Conservation (phyloP, 2,113 vertebrate species). For the Dasypus novemcinctus region DNA sequence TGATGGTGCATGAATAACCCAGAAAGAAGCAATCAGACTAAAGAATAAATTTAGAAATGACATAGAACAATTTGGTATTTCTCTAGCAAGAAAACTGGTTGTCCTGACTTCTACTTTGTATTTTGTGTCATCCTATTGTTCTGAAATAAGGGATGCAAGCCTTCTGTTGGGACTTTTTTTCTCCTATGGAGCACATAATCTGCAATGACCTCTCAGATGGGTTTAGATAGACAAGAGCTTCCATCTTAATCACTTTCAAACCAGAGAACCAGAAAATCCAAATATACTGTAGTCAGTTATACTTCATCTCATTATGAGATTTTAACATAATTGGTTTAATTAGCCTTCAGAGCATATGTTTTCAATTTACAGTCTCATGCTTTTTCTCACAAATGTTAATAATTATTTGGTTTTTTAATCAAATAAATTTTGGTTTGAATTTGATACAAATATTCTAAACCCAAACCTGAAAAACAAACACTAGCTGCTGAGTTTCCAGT, state of each 20-base stretch:
- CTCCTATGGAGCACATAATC: background rate
- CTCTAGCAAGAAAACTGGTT: background rate
- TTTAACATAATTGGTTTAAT: slow-evolving; percentile 18
- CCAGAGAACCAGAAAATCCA: background rate
- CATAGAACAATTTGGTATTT: background rate
- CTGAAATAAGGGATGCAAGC: background rate
- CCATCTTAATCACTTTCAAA: background rate
- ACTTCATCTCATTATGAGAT: background rate
- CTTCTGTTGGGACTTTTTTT: background rate
- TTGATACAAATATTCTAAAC: slow-evolving; percentile 16
- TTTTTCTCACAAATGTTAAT: background rate
- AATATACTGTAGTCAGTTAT: background rate
- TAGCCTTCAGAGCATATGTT: background rate
- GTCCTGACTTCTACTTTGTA: background rate
- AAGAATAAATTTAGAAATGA: slow-evolving; percentile 16
- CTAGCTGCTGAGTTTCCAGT: background rate
- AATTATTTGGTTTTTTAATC: slow-evolving; percentile 11
- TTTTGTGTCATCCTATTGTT: background rate
- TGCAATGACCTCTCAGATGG: background rate
- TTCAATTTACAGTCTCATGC: background rate
- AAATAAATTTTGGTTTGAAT: slow-evolving; percentile 9
- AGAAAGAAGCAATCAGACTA: background rate
- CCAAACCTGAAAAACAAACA: background rate
- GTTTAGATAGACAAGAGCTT: background rate
- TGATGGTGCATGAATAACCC: background rate